Percentiles rank a stretch among this genome's conserved stretches.
phyloP scores from a whole-genome alignment of 2,888 invertebrate genomes.

The Tenthredo distinguenda region DNA sequence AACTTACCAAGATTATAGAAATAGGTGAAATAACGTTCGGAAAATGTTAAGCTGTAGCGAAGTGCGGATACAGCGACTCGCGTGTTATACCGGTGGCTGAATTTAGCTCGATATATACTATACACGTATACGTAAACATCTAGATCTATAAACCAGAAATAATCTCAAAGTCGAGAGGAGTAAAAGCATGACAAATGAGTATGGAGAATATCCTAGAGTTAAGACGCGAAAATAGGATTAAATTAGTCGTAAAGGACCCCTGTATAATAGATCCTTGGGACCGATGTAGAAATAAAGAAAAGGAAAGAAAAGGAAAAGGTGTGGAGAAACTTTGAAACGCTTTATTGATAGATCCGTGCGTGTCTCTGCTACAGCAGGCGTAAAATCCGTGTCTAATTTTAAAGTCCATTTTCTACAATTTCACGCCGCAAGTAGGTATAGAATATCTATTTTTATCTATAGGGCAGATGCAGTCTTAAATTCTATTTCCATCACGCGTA shows the following conservation, averaged over 20 bases:
- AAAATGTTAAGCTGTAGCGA: neutral
- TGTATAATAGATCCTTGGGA: neutral
- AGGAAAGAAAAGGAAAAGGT: neutral
- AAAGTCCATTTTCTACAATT: conserved; percentile 35
- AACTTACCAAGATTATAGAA: neutral
- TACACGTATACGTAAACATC: neutral
- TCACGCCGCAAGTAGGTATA: conserved; percentile 16
- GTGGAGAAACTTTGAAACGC: neutral
- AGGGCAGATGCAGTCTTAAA: conserved; percentile 37
- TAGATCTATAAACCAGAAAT: neutral
- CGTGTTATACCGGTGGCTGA: neutral
- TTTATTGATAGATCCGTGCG: conserved; percentile 8
- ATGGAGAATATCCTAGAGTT: neutral
- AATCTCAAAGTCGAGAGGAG: neutral
- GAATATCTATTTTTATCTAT: conserved; percentile 39
- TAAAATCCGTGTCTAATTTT: conserved; percentile 32
- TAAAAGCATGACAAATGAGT: neutral
- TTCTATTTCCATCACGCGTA: conserved; percentile 30
- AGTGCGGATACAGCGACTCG: neutral
- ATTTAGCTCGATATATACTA: neutral
- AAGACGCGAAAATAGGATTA: neutral
- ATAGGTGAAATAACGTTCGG: neutral
- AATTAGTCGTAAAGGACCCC: neutral
- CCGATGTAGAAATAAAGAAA: neutral
- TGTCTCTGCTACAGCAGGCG: neutral